phyloP scores from a whole-genome alignment of 2,888 invertebrate genomes.

The Zygaena filipendulae region DNA sequence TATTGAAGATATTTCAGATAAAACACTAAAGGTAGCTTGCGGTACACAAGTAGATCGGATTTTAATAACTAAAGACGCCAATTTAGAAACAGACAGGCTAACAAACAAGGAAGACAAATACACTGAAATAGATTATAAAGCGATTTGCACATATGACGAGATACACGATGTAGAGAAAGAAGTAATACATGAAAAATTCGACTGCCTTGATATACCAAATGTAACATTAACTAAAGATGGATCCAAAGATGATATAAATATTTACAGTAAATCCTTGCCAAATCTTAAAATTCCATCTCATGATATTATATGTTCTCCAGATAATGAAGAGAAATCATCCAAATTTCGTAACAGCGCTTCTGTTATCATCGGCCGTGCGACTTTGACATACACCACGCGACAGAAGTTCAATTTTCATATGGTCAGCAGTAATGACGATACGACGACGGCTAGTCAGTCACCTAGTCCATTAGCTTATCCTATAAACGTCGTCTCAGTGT shows the following conservation, averaged over 20 bases:
- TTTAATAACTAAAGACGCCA: constrained; percentile 23
- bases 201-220: constrained; percentile 54
- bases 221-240: constrained; percentile 41
- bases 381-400: constrained; percentile 47
- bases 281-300: constrained; percentile 28
- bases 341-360: constrained; percentile 30
- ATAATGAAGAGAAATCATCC: too few species aligned
- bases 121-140: constrained; percentile 28
- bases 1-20: constrained; percentile 5
- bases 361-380: constrained; percentile 44
- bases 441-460: constrained; percentile 23
- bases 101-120: constrained; percentile 23
- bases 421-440: constrained; percentile 31
- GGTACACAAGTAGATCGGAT: constrained; percentile 22
- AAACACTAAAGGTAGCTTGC: constrained; percentile 18
- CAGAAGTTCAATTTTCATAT: constrained; percentile 52
- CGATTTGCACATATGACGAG: constrained; percentile 21
- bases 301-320: too few species aligned
- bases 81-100: constrained; percentile 27
- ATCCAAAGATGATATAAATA: constrained; percentile 28
- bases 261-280: constrained; percentile 30
- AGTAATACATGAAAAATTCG: constrained; percentile 31
- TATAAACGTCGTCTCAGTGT: constrained; percentile 46
- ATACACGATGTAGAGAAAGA: constrained; percentile 25
- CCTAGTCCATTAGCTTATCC: constrained; percentile 43